These are phyloP conservation scores for Alligator mississippiensis DNA, from an alignment of 2,113 vertebrate species.

Conservation along the genomic window DNA sequence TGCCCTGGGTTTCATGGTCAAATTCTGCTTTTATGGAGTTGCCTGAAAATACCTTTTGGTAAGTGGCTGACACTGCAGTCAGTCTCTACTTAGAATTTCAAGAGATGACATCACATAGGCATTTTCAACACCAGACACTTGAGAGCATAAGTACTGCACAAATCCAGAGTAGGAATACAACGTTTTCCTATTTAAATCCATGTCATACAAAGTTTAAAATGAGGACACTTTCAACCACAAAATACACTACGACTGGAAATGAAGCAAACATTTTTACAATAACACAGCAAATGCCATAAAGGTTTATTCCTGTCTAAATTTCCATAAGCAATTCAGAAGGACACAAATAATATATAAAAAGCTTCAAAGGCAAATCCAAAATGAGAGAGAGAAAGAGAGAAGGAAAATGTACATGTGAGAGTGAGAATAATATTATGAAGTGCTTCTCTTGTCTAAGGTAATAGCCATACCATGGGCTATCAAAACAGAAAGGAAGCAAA, in stretches of 20 bases:
- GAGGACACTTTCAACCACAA: conserved; percentile 14
- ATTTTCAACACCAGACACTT: not conserved
- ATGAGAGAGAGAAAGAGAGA: no score
- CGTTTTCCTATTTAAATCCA: not conserved
- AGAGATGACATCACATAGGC: not conserved
- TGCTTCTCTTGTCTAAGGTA: not conserved
- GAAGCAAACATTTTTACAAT: not conserved
- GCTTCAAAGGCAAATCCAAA: not conserved
- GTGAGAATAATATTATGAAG: not conserved
- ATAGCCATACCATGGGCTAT: not conserved
- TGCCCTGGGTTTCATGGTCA: accelerated
- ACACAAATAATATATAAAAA: accelerated
- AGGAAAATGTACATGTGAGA: no score
- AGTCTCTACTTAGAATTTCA: not conserved
- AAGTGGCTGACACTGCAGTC: not conserved
- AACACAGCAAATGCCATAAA: not conserved
- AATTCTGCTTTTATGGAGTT: not conserved
- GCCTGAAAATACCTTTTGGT: not conserved
- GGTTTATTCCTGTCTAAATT: not conserved
- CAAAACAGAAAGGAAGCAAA: not conserved
- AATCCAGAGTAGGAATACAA: not conserved
- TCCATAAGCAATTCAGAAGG: not conserved
- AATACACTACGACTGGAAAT: not conserved
- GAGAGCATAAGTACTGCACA: accelerated
- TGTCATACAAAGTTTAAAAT: not conserved